Evolutionary conservation across 2,113 vertebrate genomes (phyloP).

Genomic region (Stomatorhinus ivindoensis): DNA sequence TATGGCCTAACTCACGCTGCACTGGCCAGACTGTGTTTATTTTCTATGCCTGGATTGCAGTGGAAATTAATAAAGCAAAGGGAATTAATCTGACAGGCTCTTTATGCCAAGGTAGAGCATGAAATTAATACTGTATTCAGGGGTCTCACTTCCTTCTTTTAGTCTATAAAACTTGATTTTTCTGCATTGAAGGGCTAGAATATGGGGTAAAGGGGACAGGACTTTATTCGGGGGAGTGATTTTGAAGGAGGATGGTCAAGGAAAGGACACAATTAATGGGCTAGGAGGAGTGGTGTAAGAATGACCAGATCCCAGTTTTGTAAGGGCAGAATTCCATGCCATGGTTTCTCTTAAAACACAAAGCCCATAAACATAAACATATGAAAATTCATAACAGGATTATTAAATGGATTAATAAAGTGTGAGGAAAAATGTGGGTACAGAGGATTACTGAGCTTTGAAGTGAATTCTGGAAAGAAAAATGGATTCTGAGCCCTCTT

Average conservation of each 20-base stretch:
- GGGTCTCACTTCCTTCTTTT: neutral
- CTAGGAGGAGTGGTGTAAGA: neutral
- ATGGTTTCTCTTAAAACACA: constrained; percentile 37
- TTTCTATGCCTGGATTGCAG: neutral
- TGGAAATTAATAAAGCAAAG: constrained; percentile 4
- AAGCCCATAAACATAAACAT: constrained; percentile 51
- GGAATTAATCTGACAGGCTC: neutral
- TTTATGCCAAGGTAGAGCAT: neutral
- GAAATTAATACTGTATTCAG: neutral
- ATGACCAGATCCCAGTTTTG: neutral
- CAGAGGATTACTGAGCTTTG: constrained; percentile 63
- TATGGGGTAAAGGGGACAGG: neutral
- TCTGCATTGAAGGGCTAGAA: neutral
- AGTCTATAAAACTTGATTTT: neutral
- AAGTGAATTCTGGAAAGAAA: constrained; percentile 53
- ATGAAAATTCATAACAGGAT: constrained; percentile 61
- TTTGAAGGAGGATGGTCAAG: neutral
- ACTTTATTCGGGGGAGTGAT: neutral
- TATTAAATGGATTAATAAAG: constrained; percentile 66
- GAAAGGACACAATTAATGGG: neutral
- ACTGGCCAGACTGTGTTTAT: neutral
- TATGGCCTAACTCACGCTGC: neutral
- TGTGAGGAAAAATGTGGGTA: constrained; percentile 40
- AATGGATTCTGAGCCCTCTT: constrained; percentile 49
- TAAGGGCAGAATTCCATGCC: constrained; percentile 19